A percentile compares a stretch with the other conserved stretches of the same genome.
Evolutionary conservation across 2,797 vertebrate genomes (phyloP).

Genomic region (Propithecus deckenii): DNA sequence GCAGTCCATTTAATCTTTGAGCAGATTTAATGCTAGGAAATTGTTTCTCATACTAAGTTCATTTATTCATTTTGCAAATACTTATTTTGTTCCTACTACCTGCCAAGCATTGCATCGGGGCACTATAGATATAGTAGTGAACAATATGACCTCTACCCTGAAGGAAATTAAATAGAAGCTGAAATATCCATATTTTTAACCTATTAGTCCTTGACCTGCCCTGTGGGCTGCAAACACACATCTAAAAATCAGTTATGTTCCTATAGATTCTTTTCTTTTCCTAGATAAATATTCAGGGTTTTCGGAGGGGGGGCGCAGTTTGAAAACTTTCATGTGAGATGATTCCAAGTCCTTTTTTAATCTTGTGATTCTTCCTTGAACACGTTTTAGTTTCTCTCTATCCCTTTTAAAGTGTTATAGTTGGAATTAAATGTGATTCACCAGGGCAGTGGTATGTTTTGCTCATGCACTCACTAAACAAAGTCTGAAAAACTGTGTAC

Average conservation of each 20-base stretch:
- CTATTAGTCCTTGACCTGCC: not conserved
- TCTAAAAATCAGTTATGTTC: not conserved
- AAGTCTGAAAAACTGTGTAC: not conserved
- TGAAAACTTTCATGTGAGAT: not conserved
- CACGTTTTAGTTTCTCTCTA: not conserved
- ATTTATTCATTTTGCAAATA: not conserved
- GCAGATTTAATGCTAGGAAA: not conserved
- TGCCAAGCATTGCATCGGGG: not conserved
- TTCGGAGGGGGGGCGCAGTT: not conserved
- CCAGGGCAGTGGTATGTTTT: not conserved
- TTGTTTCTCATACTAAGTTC: not conserved
- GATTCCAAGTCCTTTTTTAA: not conserved
- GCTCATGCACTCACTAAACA: not conserved
- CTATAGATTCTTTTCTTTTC: not conserved
- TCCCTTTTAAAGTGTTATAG: not conserved
- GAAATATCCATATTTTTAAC: conserved; percentile 5
- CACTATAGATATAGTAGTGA: not conserved
- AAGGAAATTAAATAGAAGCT: not conserved
- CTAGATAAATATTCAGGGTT: not conserved
- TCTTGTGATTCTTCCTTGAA: not conserved
- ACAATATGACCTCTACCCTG: not conserved
- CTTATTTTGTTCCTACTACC: not conserved
- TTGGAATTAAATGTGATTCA: not conserved
- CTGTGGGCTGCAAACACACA: not conserved
- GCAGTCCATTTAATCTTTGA: not conserved